Conservation (phyloP, 2,113 vertebrate species). For the Eudyptes chrysolophus region DNA sequence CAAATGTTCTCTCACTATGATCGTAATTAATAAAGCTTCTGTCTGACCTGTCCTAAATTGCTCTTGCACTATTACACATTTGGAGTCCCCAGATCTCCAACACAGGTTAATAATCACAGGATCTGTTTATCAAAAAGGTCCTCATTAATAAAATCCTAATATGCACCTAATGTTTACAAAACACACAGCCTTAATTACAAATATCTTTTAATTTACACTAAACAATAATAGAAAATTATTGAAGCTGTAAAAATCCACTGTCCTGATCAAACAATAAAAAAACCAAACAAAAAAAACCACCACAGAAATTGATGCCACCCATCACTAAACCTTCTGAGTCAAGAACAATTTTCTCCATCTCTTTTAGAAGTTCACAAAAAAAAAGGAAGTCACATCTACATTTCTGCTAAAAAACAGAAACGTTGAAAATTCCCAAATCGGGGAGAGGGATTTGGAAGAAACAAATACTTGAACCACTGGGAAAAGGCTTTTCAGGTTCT, state of each 20-base stretch:
- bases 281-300: background rate
- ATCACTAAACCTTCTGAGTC: background rate
- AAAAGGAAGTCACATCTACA: background rate
- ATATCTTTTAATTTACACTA: slow-evolving; percentile 46
- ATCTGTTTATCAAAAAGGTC: background rate
- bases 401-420: background rate
- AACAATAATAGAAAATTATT: slow-evolving; percentile 5
- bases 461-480: background rate
- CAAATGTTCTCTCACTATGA: background rate
- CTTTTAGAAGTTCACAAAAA: background rate
- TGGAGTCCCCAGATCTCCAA: background rate
- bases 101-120: background rate
- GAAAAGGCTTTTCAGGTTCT: background rate
- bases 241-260: background rate
- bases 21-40: fast-evolving
- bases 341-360: background rate
- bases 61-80: background rate
- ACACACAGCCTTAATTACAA: background rate
- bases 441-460: background rate
- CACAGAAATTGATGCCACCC: background rate
- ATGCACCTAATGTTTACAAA: background rate
- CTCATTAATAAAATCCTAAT: background rate
- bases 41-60: background rate
- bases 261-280: background rate
- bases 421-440: background rate